A percentile compares a stretch with the other conserved stretches of the same genome.
Evolutionary conservation across 2,888 invertebrate species (phyloP).

Genomic region (Tachina lurida): DNA sequence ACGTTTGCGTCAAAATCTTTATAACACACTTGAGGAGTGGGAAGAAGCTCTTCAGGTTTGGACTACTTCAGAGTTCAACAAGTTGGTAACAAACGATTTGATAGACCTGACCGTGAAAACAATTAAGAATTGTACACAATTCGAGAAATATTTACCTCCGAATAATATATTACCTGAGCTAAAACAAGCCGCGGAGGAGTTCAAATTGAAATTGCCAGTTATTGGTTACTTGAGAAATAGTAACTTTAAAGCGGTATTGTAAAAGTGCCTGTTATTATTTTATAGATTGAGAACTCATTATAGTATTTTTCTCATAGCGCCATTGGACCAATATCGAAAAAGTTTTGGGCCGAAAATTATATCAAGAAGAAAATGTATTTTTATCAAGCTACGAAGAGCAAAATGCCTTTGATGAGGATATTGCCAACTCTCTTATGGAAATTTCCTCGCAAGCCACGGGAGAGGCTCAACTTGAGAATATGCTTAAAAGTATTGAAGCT

Average conservation of each 20-base stretch:
- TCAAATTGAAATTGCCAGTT: slow-evolving; percentile 91
- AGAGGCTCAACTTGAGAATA: slow-evolving; percentile 91
- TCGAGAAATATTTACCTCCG: slow-evolving; percentile 92
- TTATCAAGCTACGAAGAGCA: slow-evolving; percentile 88
- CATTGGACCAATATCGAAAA: slow-evolving; percentile 94
- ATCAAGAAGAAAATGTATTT: slow-evolving; percentile 87
- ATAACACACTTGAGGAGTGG: slow-evolving; percentile 92
- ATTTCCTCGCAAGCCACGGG: slow-evolving; percentile 94
- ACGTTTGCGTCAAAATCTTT: slow-evolving; percentile 90
- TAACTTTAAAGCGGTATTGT: slow-evolving; percentile 85
- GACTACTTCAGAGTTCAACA: slow-evolving; percentile 83
- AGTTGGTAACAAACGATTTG: slow-evolving; percentile 89
- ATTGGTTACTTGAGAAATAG: slow-evolving; percentile 92
- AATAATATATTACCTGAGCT: slow-evolving; percentile 91
- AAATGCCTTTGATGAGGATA: slow-evolving; percentile 87
- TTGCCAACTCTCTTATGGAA: slow-evolving; percentile 89
- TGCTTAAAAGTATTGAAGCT: slow-evolving; percentile 93
- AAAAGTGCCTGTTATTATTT: not conserved
- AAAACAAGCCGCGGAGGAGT: slow-evolving; percentile 89
- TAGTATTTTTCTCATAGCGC: slow-evolving; percentile 82
- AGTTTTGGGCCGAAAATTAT: slow-evolving; percentile 88
- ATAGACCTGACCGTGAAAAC: slow-evolving; percentile 86
- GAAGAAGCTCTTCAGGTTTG: slow-evolving; percentile 86
- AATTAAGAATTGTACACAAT: slow-evolving; percentile 88
- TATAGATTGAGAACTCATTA: not conserved